Evolutionary conservation across 2,113 vertebrate species (phyloP), one percentile per base, ranked within the genome.

Genomic region (Alosa alosa): DNA sequence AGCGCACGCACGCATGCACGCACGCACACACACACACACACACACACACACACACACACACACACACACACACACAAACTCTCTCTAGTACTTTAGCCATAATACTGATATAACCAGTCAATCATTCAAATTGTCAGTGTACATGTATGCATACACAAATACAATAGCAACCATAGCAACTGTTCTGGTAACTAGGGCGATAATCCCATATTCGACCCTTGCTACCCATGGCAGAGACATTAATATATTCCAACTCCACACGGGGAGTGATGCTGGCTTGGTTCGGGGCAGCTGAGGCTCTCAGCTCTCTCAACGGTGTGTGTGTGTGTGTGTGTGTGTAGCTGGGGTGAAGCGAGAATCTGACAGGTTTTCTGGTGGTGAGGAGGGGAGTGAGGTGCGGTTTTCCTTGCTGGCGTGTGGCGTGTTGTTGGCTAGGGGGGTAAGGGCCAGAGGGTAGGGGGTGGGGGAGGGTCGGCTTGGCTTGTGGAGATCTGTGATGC

Each of bases 161-260:
- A 83, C 52, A 82, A 22, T 45, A 44, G 88, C 55, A 84, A 57
- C 91, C 91, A 90, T 93, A 81, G 93, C 90, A 93, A 94, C 91
- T 1, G 86, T 90, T 91, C 84, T 82, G 50, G 57, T 91, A 81
- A 91, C 84, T 86, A 92, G 89, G 17, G 81, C 45, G 25, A 87
- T 87, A 89, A 88, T 92, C 90, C 49, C 81, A 89, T 86, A 75
- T 88, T 44, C 86, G 87, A 90, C 90, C 90, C 83, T 55, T 1
- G 46, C 89, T 84, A 92, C 90, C 91, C 83, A 82, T 81, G 55
- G 75, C 85, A 72, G 50, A n/a, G 57, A 86, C 45, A 39, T 64
- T 72, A 46, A 88, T 83, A 75, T 31, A 86, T 83, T 88, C 49
- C 44, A 25, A 83, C 47, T 18, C 46, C 75, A 78, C 46, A 45